Base-by-base conservation (phyloP, 2,888 invertebrate species). In the Erebia palarica region DNA sequence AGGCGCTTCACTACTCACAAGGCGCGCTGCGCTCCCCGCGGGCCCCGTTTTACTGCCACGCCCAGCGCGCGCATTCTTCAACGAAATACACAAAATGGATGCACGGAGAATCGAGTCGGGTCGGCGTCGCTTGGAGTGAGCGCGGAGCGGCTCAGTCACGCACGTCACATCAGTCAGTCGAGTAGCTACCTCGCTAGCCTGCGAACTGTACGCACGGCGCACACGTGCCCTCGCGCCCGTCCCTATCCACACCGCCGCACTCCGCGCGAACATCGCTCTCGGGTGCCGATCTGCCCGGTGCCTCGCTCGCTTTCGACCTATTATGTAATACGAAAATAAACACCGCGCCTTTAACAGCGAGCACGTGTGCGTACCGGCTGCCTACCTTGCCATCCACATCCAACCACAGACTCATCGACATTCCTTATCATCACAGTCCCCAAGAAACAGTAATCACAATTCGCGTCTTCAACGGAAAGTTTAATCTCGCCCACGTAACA, bases 1-100 rank as follows among this genome's bases (percentile, higher is more conserved):
- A 49, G 59, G 74, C 69, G 64, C 73, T 58, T 72, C 75, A 75
- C 76, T 75, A 75, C 59, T 66, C 75, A 74, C 76, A 75, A 76
- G 65, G 55, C 65, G 47, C 70, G 67, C 58, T 68, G 57, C 67
- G 57, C 88, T 87, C 89, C 89, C 89, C 87, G 84, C 88, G 84
- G 86, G 87, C 89, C 87, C 79, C 87, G 81, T 78, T 77, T 57
- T 66, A 78, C 75, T 81, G 86, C 89, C 90, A 90, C 90, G 90
- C 90, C 90, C 90, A 89, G 86, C 85, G 90, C 89, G 57, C 63
- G 89, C 89, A 89, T 88, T 89, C 85, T 88, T 86, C 83, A 87
- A 89, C 87, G 87, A 86, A 87, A 87, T 88, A 84, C 85, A 88
- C 84, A 86, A 88, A 87, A 88, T 88, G 85, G 85, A 84, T 85